Conservation (phyloP, 1,140 invertebrate species). For the Macrotrachela quadricornifera region DNA sequence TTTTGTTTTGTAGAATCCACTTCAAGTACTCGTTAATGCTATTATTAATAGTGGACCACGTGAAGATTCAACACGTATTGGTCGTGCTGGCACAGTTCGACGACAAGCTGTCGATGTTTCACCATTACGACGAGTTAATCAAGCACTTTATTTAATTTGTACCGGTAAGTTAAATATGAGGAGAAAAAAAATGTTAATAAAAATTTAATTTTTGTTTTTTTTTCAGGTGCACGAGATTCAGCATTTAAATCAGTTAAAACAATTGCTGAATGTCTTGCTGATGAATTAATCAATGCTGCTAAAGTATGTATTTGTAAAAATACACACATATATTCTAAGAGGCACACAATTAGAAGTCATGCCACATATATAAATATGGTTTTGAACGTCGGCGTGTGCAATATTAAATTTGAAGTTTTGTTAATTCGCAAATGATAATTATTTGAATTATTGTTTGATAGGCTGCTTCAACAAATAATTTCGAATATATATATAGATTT, state of each 20-base stretch:
- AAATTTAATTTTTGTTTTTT: background rate
- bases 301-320: slow-evolving; percentile 52
- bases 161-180: slow-evolving; percentile 38
- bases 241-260: slow-evolving; percentile 99
- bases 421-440: too few species aligned
- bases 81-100: slow-evolving; percentile 92
- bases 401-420: too few species aligned
- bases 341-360: too few species aligned
- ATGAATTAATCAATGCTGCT: slow-evolving; percentile 97
- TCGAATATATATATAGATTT: too few species aligned
- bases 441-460: too few species aligned
- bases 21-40: slow-evolving; percentile 82
- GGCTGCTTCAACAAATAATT: too few species aligned
- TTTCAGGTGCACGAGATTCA: slow-evolving; percentile 60
- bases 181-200: background rate
- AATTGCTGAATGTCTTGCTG: slow-evolving; percentile 95
- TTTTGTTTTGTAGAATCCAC: slow-evolving; percentile 45
- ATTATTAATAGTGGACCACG: slow-evolving; percentile 97
- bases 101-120: slow-evolving; percentile 98
- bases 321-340: background rate
- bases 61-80: slow-evolving; percentile 98
- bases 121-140: slow-evolving; percentile 86
- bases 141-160: slow-evolving; percentile 94
- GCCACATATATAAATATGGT: too few species aligned
- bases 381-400: too few species aligned